Evolutionary conservation across 2,888 invertebrate genomes (phyloP).

Genomic region (Pheosia gnoma): DNA sequence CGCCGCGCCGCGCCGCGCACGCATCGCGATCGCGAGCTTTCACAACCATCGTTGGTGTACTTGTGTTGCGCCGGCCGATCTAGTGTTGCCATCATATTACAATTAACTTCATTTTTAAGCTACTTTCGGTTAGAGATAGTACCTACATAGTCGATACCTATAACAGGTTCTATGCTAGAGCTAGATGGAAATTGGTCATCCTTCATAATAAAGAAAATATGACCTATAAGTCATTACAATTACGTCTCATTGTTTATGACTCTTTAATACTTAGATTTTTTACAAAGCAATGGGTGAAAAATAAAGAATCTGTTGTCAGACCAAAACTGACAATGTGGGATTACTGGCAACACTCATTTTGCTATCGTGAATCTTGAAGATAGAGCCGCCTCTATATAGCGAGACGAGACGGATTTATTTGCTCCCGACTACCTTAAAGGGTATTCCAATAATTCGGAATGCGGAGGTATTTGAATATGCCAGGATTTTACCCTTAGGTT

Average conservation of each 20-base stretch:
- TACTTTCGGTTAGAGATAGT: no score
- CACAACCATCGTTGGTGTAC: conserved; percentile 65
- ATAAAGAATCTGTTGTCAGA: no score
- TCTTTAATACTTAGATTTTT: no score
- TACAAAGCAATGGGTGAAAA: no score
- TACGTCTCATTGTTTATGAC: no score
- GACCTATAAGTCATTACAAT: no score
- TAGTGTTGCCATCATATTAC: conserved; percentile 1
- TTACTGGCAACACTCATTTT: neutral
- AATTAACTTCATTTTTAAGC: neutral
- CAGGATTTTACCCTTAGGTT: neutral
- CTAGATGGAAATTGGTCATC: no score
- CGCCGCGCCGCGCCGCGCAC: conserved; percentile 72
- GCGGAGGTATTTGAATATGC: conserved; percentile 7
- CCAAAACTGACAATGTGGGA: no score
- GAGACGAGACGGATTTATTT: conserved; percentile 38
- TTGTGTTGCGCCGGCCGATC: conserved; percentile 30
- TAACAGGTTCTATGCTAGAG: no score
- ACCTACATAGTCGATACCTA: no score
- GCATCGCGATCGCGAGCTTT: conserved; percentile 75
- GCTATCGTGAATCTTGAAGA: neutral
- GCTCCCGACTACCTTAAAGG: conserved; percentile 27
- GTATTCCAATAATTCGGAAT: conserved; percentile 28
- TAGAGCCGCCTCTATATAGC: conserved; percentile 24
- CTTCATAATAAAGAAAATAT: no score